phyloP scores from a whole-genome alignment of 2,113 vertebrate genomes.

The Paramisgurnus dabryanus region DNA sequence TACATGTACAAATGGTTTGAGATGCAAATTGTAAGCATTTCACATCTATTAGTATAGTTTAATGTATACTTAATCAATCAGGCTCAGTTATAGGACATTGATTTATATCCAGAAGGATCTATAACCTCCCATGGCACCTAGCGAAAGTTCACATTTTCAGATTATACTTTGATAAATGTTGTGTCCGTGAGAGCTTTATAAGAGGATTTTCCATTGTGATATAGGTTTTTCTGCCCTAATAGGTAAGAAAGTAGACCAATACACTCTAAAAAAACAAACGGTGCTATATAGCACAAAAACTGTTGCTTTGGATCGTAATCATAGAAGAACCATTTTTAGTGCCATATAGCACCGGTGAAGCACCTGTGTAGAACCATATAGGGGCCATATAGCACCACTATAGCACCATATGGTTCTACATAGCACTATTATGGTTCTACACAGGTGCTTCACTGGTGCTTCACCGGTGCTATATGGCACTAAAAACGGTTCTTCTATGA shows the following conservation, averaged over 20 bases:
- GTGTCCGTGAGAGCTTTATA: conserved; percentile 5
- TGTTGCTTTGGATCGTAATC: too few relatives aligned
- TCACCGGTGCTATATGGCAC: too few relatives aligned
- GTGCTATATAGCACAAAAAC: too few relatives aligned
- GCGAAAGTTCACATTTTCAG: conserved; percentile 30
- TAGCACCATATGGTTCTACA: too few relatives aligned
- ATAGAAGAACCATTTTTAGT: too few relatives aligned
- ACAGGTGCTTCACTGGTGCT: too few relatives aligned
- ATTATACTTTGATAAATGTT: conserved; percentile 23
- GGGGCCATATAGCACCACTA: too few relatives aligned
- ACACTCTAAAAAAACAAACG: too few relatives aligned
- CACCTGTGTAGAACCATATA: too few relatives aligned
- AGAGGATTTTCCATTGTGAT: background rate
- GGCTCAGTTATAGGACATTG: background rate
- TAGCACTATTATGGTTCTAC: too few relatives aligned
- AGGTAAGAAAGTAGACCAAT: conserved; percentile 1
- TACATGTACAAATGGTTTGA: conserved; percentile 1
- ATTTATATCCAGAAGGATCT: conserved; percentile 1
- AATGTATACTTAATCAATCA: conserved; percentile 9
- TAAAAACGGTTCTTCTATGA: too few relatives aligned
- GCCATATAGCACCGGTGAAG: too few relatives aligned
- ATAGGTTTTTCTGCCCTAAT: conserved; percentile 1
- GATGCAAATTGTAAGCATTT: background rate
- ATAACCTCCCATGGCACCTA: conserved; percentile 15
- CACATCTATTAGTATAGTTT: background rate